Conservation (phyloP, 2,888 invertebrate species). For the Drosophila aldrichi region DNA sequence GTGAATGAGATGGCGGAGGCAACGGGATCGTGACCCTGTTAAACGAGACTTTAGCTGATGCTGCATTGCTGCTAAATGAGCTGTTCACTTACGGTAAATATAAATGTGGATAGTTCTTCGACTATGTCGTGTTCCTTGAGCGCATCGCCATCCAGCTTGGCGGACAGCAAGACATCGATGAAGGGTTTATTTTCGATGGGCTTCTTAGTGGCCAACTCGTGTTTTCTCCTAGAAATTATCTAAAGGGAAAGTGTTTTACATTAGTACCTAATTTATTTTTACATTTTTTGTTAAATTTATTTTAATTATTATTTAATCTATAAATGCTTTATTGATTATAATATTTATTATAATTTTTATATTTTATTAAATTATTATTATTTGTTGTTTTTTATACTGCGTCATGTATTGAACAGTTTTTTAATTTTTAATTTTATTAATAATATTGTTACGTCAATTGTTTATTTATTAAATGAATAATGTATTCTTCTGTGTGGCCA, state of each 20-base stretch:
- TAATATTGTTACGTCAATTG: too few relatives aligned
- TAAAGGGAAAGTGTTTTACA: constrained; percentile 7
- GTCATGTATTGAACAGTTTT: too few relatives aligned
- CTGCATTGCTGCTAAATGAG: accelerated
- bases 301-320: background rate
- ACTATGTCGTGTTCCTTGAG: constrained; percentile 75
- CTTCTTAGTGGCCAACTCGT: constrained; percentile 31
- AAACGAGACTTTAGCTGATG: background rate
- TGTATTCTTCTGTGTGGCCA: too few relatives aligned
- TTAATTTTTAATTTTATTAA: too few relatives aligned
- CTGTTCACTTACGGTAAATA: constrained; percentile 70
- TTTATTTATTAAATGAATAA: too few relatives aligned
- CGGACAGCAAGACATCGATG: constrained; percentile 73
- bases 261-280: background rate
- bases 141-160: constrained; percentile 71
- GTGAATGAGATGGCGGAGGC: constrained; percentile 87
- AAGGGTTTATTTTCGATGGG: constrained; percentile 63
- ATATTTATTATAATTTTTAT: too few relatives aligned
- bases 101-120: constrained; percentile 82
- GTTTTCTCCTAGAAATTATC: constrained; percentile 63
- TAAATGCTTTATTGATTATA: too few relatives aligned
- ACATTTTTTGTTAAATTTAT: background rate
- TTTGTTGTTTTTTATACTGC: too few relatives aligned
- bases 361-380: too few relatives aligned
- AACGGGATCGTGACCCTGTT: constrained; percentile 87